Evolutionary conservation across 37 sponge, comb jelly and placozoan genomes (phyloP).

Genomic region (Theonella swinhoei): DNA sequence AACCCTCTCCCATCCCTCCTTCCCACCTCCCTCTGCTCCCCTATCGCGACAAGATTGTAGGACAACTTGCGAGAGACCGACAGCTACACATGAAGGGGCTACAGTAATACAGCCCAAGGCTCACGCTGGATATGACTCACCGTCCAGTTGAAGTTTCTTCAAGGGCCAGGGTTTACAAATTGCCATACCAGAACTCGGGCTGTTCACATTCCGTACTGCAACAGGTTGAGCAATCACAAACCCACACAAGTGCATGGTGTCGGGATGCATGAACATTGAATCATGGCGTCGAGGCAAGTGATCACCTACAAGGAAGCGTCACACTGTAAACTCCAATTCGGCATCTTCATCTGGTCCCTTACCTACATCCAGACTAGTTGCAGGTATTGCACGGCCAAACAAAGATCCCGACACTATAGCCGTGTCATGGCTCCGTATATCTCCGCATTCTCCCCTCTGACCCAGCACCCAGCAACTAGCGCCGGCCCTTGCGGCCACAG

Average conservation of each 20-base stretch:
- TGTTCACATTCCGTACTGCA: not conserved
- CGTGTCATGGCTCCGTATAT: not conserved
- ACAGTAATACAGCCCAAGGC: no score
- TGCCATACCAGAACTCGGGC: not conserved
- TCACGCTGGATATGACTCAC: conserved; percentile 15
- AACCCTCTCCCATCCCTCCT: not conserved
- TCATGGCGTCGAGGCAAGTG: conserved; percentile 34
- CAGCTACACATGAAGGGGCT: no score
- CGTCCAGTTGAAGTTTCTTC: conserved; percentile 35
- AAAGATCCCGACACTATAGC: not conserved
- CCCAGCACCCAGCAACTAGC: not conserved
- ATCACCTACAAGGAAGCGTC: conserved; percentile 9
- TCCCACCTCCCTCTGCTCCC: not conserved
- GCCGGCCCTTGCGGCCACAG: no score
- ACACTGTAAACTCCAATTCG: not conserved
- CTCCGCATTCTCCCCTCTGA: not conserved
- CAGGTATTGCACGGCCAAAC: not conserved
- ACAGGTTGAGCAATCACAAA: conserved; percentile 47
- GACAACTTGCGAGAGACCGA: no score
- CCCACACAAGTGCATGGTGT: conserved; percentile 56
- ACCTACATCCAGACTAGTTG: not conserved
- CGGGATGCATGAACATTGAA: conserved; percentile 60
- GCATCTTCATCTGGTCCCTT: not conserved
- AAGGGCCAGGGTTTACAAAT: conserved; percentile 63
- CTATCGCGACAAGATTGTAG: no score